These are phyloP conservation scores for Psittacula echo DNA, from an alignment of 2,797 vertebrate genomes.

Conservation along the genomic window DNA sequence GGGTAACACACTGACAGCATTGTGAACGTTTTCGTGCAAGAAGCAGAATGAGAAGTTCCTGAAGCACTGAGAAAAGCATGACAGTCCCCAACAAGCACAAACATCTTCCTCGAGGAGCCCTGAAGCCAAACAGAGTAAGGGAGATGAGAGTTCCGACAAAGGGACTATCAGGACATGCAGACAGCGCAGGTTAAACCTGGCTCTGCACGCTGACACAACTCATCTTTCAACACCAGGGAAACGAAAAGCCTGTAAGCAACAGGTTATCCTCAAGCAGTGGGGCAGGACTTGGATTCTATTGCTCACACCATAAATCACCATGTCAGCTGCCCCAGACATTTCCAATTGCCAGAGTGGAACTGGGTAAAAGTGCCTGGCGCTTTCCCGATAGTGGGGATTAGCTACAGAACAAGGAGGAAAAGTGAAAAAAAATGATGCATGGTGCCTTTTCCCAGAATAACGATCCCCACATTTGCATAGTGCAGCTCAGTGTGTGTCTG, in stretches of 20 bases:
- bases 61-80: not conserved
- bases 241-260: not conserved
- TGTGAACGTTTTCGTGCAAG: not conserved
- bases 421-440: not conserved
- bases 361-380: not conserved
- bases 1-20: accelerated
- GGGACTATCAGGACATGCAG: not conserved
- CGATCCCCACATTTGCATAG: constrained; percentile 17
- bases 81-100: not conserved
- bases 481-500: not conserved
- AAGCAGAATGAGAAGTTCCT: not conserved
- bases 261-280: not conserved
- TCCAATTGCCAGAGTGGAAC: not conserved
- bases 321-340: constrained; percentile 33
- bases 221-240: not conserved
- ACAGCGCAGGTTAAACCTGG: not conserved
- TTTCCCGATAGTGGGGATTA: not conserved
- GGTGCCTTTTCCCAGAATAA: not conserved
- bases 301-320: constrained; percentile 41
- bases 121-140: not conserved
- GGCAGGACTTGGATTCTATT: constrained; percentile 2
- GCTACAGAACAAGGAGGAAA: not conserved
- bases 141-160: accelerated
- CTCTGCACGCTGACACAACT: not conserved
- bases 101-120: not conserved